Conservation (phyloP, 37 sponge, comb jelly and placozoan species). For the Hexactinellida sp. region DNA sequence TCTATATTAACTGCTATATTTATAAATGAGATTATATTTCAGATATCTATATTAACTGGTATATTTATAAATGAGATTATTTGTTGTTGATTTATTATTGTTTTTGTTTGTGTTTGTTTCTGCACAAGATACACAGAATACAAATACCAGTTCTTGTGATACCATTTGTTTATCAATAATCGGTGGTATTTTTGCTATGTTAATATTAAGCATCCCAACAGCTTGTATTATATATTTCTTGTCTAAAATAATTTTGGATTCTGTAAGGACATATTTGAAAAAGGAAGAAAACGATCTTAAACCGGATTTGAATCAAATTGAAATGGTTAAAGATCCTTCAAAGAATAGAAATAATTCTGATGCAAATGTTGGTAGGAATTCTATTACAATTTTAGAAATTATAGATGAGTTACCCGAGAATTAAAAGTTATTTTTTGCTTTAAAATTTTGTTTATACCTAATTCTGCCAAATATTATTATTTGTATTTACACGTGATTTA, state of each 20-base stretch:
- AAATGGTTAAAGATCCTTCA: neutral
- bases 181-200: neutral
- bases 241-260: neutral
- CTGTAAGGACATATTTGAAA: neutral
- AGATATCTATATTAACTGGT: no score
- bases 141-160: neutral
- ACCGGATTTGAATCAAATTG: neutral
- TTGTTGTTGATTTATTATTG: no score
- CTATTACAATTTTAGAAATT: neutral
- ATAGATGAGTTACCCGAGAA: neutral
- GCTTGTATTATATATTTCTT: neutral
- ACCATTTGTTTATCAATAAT: neutral
- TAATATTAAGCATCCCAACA: neutral
- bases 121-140: neutral
- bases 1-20: no score
- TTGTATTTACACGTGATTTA: no score
- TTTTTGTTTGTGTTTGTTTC: neutral
- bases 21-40: no score
- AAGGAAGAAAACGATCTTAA: neutral
- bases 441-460: no score
- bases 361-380: neutral
- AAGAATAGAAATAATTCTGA: neutral
- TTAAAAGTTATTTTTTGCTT: neutral
- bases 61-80: no score
- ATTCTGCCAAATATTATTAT: no score